These are phyloP conservation scores for Metridium senile DNA, from an alignment of 92 coral and sea anemone species.

Conservation along the genomic window DNA sequence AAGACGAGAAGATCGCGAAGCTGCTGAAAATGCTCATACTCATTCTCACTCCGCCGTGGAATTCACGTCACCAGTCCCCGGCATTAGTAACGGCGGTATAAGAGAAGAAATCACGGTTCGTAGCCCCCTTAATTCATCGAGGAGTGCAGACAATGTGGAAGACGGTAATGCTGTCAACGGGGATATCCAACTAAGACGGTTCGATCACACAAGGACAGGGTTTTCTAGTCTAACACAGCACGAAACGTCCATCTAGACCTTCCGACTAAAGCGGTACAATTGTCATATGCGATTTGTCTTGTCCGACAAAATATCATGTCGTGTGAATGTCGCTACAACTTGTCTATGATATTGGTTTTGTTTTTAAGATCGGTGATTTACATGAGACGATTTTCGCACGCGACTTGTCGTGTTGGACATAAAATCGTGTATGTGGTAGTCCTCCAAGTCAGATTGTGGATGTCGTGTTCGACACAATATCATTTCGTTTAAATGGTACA, in stretches of 20 bases:
- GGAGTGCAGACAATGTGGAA: neutral
- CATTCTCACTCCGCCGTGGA: conserved; percentile 19
- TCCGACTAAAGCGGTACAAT: neutral
- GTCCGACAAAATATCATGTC: neutral
- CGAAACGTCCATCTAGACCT: conserved; percentile 37
- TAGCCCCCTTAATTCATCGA: conserved; percentile 11
- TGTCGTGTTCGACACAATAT: neutral
- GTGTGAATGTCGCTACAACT: neutral
- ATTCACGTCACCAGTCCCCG: conserved; percentile 45
- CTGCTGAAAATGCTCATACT: conserved; percentile 22
- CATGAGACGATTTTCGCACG: too few relatives aligned
- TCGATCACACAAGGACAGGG: conserved; percentile 5
- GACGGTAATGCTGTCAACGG: neutral
- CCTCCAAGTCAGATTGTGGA: too few relatives aligned
- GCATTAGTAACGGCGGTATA: conserved; percentile 5
- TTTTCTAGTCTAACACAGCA: conserved; percentile 29
- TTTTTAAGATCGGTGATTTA: too few relatives aligned
- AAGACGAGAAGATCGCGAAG: conserved; percentile 61
- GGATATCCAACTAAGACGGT: conserved; percentile 12
- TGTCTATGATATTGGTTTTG: too few relatives aligned
- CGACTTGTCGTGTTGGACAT: neutral
- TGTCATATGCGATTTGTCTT: neutral
- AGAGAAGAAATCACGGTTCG: conserved; percentile 14
- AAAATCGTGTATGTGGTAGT: neutral
- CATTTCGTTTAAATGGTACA: neutral